Conservation (phyloP, 2,113 vertebrate species). For the Alectura lathami region DNA sequence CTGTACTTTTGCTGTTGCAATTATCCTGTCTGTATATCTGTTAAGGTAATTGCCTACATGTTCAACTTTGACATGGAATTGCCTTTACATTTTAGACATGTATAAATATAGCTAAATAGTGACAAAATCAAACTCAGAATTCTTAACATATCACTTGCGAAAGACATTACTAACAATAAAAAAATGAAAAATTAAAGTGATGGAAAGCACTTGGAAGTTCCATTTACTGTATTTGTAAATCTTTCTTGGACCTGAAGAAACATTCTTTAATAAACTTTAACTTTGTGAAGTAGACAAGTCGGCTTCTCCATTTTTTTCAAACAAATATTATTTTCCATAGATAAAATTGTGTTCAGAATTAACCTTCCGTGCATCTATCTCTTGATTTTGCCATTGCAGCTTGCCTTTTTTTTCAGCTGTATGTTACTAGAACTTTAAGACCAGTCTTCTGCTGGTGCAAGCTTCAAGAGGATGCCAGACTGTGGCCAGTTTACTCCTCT, state of each 20-base stretch:
- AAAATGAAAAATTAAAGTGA: not conserved
- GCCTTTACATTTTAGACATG: constrained; percentile 34
- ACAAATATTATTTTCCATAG: not conserved
- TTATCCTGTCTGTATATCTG: not conserved
- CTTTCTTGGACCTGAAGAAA: not conserved
- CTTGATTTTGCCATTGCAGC: not conserved
- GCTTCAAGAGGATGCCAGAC: not conserved
- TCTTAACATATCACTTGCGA: not conserved
- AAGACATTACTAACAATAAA: not conserved
- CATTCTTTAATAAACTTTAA: not conserved
- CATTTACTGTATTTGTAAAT: not conserved
- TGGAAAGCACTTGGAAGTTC: not conserved
- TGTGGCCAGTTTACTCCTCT: not conserved
- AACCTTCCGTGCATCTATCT: not conserved
- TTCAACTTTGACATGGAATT: not conserved
- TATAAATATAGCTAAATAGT: not conserved
- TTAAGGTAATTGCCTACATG: not conserved
- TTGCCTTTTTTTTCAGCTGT: not conserved
- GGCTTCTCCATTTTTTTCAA: not conserved
- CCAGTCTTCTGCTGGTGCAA: not conserved
- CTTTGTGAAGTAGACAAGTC: not conserved
- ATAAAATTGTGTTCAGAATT: not conserved
- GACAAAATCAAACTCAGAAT: constrained; percentile 8
- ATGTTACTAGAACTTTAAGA: not conserved
- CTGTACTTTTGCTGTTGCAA: constrained; percentile 13